Evolutionary conservation across 2,113 vertebrate genomes (phyloP).

Genomic region (Redunca redunca): DNA sequence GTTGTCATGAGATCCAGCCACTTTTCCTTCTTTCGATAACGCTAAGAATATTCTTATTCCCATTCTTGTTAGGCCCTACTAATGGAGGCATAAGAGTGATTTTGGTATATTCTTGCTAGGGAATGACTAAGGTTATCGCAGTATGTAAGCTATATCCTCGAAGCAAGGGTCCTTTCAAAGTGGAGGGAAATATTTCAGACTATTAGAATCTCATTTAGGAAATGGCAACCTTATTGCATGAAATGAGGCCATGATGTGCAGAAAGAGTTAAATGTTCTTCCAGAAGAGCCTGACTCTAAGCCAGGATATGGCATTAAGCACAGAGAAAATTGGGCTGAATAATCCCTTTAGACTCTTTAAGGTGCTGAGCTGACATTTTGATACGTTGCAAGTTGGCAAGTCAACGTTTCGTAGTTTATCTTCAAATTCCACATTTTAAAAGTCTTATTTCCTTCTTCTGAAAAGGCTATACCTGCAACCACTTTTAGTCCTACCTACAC

Average conservation of each 20-base stretch:
- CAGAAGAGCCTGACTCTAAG: constrained; percentile 56
- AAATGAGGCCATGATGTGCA: background rate
- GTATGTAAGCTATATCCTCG: background rate
- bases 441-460: constrained; percentile 43
- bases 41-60: background rate
- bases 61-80: background rate
- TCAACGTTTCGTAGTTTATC: constrained; percentile 68
- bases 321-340: constrained; percentile 72
- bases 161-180: background rate
- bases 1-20: background rate
- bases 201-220: background rate
- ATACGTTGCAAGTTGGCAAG: constrained; percentile 67
- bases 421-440: constrained; percentile 73
- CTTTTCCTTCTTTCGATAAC: background rate
- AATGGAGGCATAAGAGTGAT: background rate
- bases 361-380: constrained; percentile 76
- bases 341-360: constrained; percentile 72
- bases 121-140: background rate
- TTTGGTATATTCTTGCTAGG: background rate
- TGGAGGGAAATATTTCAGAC: background rate
- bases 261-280: constrained; percentile 68
- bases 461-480: constrained; percentile 44
- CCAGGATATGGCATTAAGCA: constrained; percentile 71
- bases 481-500: constrained; percentile 16
- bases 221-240: background rate